Conservation (phyloP, 2,113 vertebrate species). For the Montifringilla adamsi region DNA sequence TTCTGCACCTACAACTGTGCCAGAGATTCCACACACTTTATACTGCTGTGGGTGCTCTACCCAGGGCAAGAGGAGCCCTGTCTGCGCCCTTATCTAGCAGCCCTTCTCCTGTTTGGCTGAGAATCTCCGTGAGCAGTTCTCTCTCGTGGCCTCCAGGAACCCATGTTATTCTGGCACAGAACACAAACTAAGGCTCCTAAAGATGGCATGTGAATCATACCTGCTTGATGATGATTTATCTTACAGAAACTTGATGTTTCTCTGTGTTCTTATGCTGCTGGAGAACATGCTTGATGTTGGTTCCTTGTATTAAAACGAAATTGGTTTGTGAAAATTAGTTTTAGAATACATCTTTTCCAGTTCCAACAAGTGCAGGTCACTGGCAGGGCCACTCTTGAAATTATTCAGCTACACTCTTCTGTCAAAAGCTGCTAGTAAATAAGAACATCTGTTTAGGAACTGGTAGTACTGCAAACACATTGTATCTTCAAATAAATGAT, state of each 20-base stretch:
- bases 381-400: not conserved
- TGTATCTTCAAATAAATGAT: not conserved
- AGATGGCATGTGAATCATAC: not conserved
- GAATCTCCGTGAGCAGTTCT: not conserved
- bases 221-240: not conserved
- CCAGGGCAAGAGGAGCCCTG: not conserved
- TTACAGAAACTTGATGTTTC: not conserved
- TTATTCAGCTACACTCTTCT: not conserved
- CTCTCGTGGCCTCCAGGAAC: not conserved
- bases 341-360: not conserved
- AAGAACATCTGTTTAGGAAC: not conserved
- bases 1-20: not conserved
- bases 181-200: not conserved
- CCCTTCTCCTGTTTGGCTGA: not conserved
- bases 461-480: not conserved
- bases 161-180: not conserved
- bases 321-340: not conserved
- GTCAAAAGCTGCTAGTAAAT: not conserved
- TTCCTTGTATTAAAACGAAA: not conserved
- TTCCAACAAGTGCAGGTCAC: not conserved
- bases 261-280: not conserved
- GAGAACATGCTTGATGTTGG: not conserved
- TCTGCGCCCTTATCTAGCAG: not conserved
- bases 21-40: not conserved
- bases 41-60: fast-evolving